A percentile compares a stretch with the other conserved stretches of the same genome.
These are phyloP conservation scores for Merluccius polli DNA, from an alignment of 2,797 vertebrate species.

Conservation along the genomic window DNA sequence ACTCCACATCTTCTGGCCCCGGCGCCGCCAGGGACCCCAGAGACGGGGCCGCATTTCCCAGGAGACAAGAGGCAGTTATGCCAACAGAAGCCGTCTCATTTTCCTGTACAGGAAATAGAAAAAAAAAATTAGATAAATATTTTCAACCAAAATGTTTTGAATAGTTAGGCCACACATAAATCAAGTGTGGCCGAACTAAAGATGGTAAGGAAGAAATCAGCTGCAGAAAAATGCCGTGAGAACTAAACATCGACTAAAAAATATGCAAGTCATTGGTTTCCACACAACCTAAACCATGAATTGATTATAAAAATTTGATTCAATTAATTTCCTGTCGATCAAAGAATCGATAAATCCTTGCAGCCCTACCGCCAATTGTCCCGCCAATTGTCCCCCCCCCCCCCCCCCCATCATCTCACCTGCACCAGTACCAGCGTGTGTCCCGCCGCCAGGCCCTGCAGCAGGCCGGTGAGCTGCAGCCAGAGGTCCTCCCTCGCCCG, in stretches of 20 bases:
- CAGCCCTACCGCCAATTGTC: no score
- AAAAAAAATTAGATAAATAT: neutral
- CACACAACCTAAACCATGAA: no score
- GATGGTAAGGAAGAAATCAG: neutral
- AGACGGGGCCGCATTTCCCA: slow-evolving; percentile 57
- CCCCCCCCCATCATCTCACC: slow-evolving; percentile 46
- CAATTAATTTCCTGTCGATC: no score
- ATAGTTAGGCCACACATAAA: no score
- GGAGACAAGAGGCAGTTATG: slow-evolving; percentile 59
- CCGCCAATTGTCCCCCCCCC: no score
- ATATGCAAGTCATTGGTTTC: no score
- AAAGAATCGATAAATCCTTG: no score
- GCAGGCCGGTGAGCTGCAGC: slow-evolving; percentile 66
- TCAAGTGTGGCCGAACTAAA: no score
- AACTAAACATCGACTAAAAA: no score
- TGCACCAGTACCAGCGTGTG: slow-evolving; percentile 66
- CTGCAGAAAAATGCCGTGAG: neutral
- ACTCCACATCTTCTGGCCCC: slow-evolving; percentile 42
- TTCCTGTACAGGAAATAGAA: slow-evolving; percentile 37
- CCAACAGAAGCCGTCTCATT: slow-evolving; percentile 37
- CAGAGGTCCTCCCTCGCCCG: slow-evolving; percentile 44
- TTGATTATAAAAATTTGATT: no score
- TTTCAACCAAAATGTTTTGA: neutral
- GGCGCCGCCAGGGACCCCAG: slow-evolving; percentile 48
- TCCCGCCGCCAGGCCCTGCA: slow-evolving; percentile 70